phyloP scores from a whole-genome alignment of 1,140 invertebrate genomes.

The Leucophenga varia region DNA sequence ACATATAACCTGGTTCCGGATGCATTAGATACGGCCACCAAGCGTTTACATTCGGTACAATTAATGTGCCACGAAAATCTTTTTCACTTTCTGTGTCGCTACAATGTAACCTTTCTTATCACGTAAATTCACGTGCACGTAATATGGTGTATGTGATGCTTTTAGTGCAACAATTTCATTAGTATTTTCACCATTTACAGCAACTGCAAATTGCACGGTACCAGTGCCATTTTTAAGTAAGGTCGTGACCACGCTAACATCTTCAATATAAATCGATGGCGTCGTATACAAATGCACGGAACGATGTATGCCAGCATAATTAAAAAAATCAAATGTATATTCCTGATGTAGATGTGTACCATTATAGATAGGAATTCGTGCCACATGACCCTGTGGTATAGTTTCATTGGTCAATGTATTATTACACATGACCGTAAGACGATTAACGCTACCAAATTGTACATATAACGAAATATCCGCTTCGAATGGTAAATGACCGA shows the following conservation, averaged over 20 bases:
- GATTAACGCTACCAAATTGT: slow-evolving; percentile 70
- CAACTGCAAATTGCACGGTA: slow-evolving; percentile 42
- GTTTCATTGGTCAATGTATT: slow-evolving; percentile 81
- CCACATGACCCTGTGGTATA: slow-evolving; percentile 77
- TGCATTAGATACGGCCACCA: slow-evolving; percentile 95
- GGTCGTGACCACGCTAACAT: slow-evolving; percentile 76
- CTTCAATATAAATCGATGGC: slow-evolving; percentile 76
- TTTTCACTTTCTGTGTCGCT: slow-evolving; percentile 22
- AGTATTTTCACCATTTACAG: slow-evolving; percentile 6
- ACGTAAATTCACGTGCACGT: slow-evolving; percentile 22
- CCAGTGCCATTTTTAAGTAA: slow-evolving; percentile 47
- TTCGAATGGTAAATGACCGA: slow-evolving; percentile 95
- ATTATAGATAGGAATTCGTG: slow-evolving; percentile 64
- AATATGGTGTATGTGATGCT: background rate
- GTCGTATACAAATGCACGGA: slow-evolving; percentile 86
- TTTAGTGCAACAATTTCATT: background rate
- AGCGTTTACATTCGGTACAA: slow-evolving; percentile 71
- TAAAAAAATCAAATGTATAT: slow-evolving; percentile 97
- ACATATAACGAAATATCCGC: slow-evolving; percentile 72
- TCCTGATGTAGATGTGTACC: slow-evolving; percentile 69
- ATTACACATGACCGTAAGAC: slow-evolving; percentile 89
- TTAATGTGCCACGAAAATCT: slow-evolving; percentile 58
- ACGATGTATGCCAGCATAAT: slow-evolving; percentile 95
- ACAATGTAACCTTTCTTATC: slow-evolving; percentile 24
- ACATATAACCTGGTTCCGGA: slow-evolving; percentile 76